phyloP scores from a whole-genome alignment of 2,888 invertebrate species.

The Leptopilina syphax region DNA sequence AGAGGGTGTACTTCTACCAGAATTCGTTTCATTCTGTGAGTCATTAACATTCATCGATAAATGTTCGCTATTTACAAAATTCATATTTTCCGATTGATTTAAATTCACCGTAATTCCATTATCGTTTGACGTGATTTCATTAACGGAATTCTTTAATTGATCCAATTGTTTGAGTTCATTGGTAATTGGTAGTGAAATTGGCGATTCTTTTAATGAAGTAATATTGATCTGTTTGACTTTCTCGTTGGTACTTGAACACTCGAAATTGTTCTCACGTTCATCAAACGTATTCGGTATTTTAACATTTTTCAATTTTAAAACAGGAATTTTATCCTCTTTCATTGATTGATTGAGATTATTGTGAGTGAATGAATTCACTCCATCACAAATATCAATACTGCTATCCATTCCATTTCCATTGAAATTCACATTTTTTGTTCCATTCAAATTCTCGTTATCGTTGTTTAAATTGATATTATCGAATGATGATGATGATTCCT shows the following conservation, averaged over 20 bases:
- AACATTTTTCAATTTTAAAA: constrained; percentile 65
- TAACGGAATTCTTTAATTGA: constrained; percentile 59
- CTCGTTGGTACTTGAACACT: constrained; percentile 28
- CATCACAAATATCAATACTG: constrained; percentile 43
- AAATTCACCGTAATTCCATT: constrained; percentile 43
- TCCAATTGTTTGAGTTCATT: constrained; percentile 62
- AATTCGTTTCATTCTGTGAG: constrained; percentile 58
- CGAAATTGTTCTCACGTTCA: constrained; percentile 34
- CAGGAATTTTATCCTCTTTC: constrained; percentile 71
- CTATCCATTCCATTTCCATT: constrained; percentile 4
- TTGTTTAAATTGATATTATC: constrained; percentile 8
- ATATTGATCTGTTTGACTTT: constrained; percentile 52
- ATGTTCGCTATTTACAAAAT: constrained; percentile 24
- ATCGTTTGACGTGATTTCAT: constrained; percentile 61
- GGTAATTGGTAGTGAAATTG: constrained; percentile 69
- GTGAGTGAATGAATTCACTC: constrained; percentile 18
- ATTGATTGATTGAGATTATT: constrained; percentile 61
- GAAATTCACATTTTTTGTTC: not conserved
- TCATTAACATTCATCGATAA: constrained; percentile 44
- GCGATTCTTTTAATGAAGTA: constrained; percentile 68
- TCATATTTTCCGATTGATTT: constrained; percentile 10
- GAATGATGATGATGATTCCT: constrained; percentile 13
- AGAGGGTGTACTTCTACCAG: constrained; percentile 62
- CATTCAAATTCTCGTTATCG: constrained; percentile 2
- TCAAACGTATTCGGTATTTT: constrained; percentile 61